phyloP scores from a whole-genome alignment of 1,140 invertebrate species.

The Brachionus calyciflorus region DNA sequence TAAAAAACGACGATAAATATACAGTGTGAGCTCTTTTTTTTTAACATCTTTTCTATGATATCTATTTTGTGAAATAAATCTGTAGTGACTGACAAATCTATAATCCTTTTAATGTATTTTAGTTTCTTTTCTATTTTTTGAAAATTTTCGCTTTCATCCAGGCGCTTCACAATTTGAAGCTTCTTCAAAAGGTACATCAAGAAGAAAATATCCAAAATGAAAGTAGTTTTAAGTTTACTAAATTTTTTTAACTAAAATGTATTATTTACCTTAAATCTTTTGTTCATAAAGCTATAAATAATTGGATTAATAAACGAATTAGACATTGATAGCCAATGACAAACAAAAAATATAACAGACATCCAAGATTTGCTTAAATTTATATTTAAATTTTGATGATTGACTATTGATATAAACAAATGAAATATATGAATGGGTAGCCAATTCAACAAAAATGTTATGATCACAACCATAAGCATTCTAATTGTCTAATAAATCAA shows the following conservation, averaged over 20 bases:
- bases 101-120: too few species aligned
- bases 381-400: conserved; percentile 21
- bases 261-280: conserved; percentile 73
- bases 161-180: background rate
- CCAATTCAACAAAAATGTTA: conserved; percentile 30
- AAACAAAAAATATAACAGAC: conserved; percentile 57
- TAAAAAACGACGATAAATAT: too few species aligned
- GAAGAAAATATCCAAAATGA: background rate
- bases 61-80: too few species aligned
- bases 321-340: conserved; percentile 65
- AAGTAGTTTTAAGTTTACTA: too few species aligned
- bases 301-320: conserved; percentile 83
- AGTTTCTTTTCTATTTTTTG: too few species aligned
- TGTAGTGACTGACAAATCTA: too few species aligned
- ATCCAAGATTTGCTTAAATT: background rate
- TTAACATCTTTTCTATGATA: too few species aligned
- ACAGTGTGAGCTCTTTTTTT: too few species aligned
- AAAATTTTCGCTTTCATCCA: too few species aligned
- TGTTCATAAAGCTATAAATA: conserved; percentile 81
- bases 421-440: conserved; percentile 25
- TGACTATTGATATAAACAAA: background rate
- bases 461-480: background rate
- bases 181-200: background rate
- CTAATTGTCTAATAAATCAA: conserved; percentile 12
- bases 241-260: too few species aligned